Evolutionary conservation across 1,140 invertebrate species (phyloP).

Genomic region (Lepidotrigona ventralis): DNA sequence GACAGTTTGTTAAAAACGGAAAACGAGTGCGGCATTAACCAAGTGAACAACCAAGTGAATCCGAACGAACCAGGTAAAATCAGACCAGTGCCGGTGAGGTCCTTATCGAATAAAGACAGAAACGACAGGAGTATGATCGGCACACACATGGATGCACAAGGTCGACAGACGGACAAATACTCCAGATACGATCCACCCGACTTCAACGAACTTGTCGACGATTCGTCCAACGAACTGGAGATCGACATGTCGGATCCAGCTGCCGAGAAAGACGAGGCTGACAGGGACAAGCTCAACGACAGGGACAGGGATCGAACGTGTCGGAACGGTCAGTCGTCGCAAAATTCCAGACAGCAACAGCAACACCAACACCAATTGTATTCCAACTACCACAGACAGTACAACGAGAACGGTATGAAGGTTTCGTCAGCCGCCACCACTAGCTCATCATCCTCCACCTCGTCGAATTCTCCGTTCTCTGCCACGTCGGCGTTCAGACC

Average conservation of each 20-base stretch:
- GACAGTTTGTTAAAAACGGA: slow-evolving; percentile 81
- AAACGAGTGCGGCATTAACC: slow-evolving; percentile 78
- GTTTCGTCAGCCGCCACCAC: slow-evolving; percentile 66
- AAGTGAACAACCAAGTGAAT: slow-evolving; percentile 58
- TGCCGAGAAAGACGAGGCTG: slow-evolving; percentile 79
- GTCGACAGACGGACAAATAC: slow-evolving; percentile 74
- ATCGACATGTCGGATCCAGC: slow-evolving; percentile 88
- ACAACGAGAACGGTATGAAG: slow-evolving; percentile 69
- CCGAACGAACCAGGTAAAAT: slow-evolving; percentile 62
- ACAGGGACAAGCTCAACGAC: slow-evolving; percentile 78
- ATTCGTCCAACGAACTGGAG: slow-evolving; percentile 89
- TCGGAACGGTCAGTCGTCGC: slow-evolving; percentile 78
- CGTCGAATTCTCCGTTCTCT: slow-evolving; percentile 82
- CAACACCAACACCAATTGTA: slow-evolving; percentile 63
- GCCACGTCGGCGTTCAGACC: slow-evolving; percentile 88
- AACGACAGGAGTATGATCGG: slow-evolving; percentile 69
- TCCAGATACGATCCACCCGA: slow-evolving; percentile 86
- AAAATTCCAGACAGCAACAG: slow-evolving; percentile 63
- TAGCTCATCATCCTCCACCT: slow-evolving; percentile 71
- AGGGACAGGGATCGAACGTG: slow-evolving; percentile 77
- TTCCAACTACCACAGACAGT: slow-evolving; percentile 73
- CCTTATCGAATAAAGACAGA: slow-evolving; percentile 71
- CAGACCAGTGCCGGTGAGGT: slow-evolving; percentile 56
- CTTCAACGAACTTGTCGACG: slow-evolving; percentile 89
- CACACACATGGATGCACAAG: slow-evolving; percentile 58